Conservation (phyloP, 2,113 vertebrate genomes). For the Phrynosoma platyrhinos region DNA sequence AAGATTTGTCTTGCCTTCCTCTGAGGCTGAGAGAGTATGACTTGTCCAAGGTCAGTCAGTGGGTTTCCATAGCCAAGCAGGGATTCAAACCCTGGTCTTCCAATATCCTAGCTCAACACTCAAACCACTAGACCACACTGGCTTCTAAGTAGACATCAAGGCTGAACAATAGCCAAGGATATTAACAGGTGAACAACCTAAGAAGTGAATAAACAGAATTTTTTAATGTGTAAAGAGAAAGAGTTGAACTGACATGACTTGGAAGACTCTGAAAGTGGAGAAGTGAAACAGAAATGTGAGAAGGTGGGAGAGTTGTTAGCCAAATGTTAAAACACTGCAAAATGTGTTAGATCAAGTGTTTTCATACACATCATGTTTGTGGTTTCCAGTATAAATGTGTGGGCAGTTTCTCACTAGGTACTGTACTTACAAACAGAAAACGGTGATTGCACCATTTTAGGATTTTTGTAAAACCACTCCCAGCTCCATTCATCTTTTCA, state of each 20-base stretch:
- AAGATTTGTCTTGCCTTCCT: no score
- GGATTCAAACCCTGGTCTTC: no score
- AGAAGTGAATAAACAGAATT: not conserved
- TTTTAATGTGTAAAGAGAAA: not conserved
- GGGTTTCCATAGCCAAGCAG: no score
- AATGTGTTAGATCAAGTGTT: constrained; percentile 38
- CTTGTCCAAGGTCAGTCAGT: no score
- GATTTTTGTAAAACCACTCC: not conserved
- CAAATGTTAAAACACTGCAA: constrained; percentile 30
- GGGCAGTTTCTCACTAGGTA: constrained; percentile 24
- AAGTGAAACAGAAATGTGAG: constrained; percentile 18
- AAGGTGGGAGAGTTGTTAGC: constrained; percentile 42
- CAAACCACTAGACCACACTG: no score
- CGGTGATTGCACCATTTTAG: constrained; percentile 11
- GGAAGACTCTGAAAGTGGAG: not conserved
- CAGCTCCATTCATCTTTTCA: constrained; percentile 21
- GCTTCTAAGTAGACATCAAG: no score
- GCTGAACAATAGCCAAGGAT: not conserved
- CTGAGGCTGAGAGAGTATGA: no score
- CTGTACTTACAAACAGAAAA: constrained; percentile 20
- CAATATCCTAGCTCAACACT: no score
- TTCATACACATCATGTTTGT: constrained; percentile 13
- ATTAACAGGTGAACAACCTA: not conserved
- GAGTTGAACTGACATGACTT: not conserved
- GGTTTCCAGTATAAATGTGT: not conserved